Base-by-base conservation (phyloP, 2,797 vertebrate genomes). In the Molossus molossus region DNA sequence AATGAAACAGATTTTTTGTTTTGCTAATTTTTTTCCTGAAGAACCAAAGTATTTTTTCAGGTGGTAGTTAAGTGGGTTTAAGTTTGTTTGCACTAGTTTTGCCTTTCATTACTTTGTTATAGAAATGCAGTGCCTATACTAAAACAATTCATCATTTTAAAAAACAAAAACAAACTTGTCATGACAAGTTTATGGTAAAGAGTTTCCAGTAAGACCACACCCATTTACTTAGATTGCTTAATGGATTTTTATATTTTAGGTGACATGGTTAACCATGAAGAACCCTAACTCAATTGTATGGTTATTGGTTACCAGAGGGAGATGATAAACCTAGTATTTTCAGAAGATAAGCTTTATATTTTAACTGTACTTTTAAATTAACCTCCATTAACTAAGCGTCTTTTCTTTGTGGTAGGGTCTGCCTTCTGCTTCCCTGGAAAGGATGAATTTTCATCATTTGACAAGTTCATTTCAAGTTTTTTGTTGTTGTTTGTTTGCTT, bases 321-420 rank as follows among this genome's bases (percentile, higher is more conserved):
- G 97, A 97, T 98, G 98, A 98, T 98, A 99, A 98, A 98, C 97
- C 94, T 98, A 98, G 98, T 98, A 98, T 98, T 98, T 98, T 98
- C 97, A 98, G 98, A 98, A 98, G 96, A 96, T 97, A 98, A 69
- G 96, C 97, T 97, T 98, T 98, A 91, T 98, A 96, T 98, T 98
- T 97, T 97, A 92, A 87, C 87, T 91, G 93, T 98, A 88, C 92
- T 97, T 97, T 76, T 96, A 94, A 96, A 97, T 69, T 90, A 94
- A 90, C 76, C 48, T 96, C 83, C 84, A 96, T 97, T 97, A 97
- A 97, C 79, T 89, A 89, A 97, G 65, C 91, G 87, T 95, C 88
- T 97, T 96, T 97, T 96, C 90, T 97, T 96, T 97, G 92, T 94
- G 97, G 97, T 97, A 97, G 96, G 97, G 86, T 89, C 91, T 84